A percentile compares a stretch with the other conserved stretches of the same genome.
These are phyloP conservation scores for Probosciger aterrimus DNA, from an alignment of 2,113 vertebrate genomes.

Conservation along the genomic window DNA sequence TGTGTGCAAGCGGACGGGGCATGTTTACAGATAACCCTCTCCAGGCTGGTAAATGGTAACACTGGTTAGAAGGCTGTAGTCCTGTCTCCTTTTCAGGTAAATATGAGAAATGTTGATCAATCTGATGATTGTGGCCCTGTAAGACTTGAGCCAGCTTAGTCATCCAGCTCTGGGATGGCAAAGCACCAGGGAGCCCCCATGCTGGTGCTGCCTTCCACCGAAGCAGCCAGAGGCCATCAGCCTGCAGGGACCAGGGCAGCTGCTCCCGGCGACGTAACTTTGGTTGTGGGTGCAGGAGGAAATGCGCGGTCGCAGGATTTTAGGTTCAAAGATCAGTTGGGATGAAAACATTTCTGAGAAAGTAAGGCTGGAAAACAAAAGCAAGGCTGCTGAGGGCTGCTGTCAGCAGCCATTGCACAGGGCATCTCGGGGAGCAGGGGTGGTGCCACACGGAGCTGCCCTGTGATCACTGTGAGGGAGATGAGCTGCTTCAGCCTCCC, in stretches of 20 bases:
- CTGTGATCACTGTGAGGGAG: background rate
- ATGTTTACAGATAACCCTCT: background rate
- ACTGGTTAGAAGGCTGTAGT: background rate
- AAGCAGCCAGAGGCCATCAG: background rate
- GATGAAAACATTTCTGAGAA: background rate
- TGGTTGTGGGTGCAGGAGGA: background rate
- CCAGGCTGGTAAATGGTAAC: background rate
- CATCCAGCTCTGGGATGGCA: background rate
- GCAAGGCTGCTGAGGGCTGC: background rate
- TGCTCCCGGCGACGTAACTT: rapidly evolving
- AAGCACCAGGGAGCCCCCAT: background rate
- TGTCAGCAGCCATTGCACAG: background rate
- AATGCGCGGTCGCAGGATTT: background rate
- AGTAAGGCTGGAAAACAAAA: background rate
- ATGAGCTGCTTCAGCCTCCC: background rate
- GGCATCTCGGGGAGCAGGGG: background rate
- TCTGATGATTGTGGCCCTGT: background rate
- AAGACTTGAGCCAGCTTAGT: background rate
- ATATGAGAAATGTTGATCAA: background rate
- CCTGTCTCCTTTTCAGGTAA: background rate
- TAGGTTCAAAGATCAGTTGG: background rate
- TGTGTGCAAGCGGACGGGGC: background rate
- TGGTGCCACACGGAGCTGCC: background rate
- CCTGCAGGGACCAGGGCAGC: rapidly evolving
- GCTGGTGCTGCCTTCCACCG: background rate